Conservation (phyloP, 64 coral and sea anemone species). For the Acropora yongei region DNA sequence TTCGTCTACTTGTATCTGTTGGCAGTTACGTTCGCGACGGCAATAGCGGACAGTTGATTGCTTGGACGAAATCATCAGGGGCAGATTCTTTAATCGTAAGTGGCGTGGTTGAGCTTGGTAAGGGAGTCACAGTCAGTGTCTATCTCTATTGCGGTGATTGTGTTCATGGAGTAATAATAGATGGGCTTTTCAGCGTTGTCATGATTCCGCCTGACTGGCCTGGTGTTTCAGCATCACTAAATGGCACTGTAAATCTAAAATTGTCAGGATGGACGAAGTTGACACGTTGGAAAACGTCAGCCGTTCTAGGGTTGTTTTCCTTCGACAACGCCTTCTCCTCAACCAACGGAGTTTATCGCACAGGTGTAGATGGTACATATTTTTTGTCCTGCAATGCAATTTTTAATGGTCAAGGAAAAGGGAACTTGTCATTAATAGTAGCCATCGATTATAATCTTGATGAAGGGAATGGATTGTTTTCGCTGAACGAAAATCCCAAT, state of each 20-base stretch:
- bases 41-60: background rate
- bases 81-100: background rate
- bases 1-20: background rate
- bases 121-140: conserved; percentile 18
- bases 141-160: background rate
- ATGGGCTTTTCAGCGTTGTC: conserved; percentile 19
- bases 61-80: background rate
- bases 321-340: conserved; percentile 30
- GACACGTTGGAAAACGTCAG: conserved; percentile 2
- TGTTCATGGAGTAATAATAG: background rate
- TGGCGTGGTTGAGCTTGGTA: background rate
- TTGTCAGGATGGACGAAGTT: conserved; percentile 4
- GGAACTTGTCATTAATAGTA: conserved; percentile 7
- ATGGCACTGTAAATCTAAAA: background rate
- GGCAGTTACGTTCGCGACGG: background rate
- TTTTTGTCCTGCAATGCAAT: conserved; percentile 46
- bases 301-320: conserved; percentile 8
- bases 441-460: conserved; percentile 28
- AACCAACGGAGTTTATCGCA: conserved; percentile 23
- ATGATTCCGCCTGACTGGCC: conserved; percentile 7
- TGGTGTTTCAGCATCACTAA: conserved; percentile 24
- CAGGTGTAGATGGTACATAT: conserved; percentile 27
- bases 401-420: conserved; percentile 1
- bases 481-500: conserved; percentile 10
- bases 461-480: conserved; percentile 2